Conservation (phyloP, 2,113 vertebrate species). For the Epinephelus fuscoguttatus region DNA sequence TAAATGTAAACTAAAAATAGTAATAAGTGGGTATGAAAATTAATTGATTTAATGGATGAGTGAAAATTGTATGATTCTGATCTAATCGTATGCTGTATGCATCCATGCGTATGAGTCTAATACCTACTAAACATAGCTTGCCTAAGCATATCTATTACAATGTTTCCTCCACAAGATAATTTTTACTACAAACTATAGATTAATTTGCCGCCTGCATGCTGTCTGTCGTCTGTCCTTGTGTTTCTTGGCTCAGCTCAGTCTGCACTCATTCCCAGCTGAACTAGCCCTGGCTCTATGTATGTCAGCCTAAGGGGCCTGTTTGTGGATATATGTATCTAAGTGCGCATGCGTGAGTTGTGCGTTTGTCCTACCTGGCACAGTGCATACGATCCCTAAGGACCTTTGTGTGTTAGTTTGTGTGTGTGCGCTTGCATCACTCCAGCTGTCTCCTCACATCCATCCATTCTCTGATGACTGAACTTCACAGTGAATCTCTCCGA, state of each 20-base stretch:
- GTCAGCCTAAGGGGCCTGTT: slow-evolving; percentile 59
- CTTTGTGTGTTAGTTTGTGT: neutral
- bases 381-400: slow-evolving; percentile 49
- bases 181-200: slow-evolving; percentile 3
- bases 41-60: slow-evolving; percentile 27
- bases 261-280: slow-evolving; percentile 36
- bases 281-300: slow-evolving; percentile 43
- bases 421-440: slow-evolving; percentile 47
- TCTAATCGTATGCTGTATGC: slow-evolving; percentile 12
- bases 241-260: slow-evolving; percentile 49
- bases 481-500: slow-evolving; percentile 47
- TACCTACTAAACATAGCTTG: neutral
- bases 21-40: neutral
- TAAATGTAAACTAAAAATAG: neutral
- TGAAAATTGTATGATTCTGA: slow-evolving; percentile 15
- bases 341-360: slow-evolving; percentile 29
- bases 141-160: neutral
- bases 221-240: slow-evolving; percentile 15
- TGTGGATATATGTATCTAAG: slow-evolving; percentile 20
- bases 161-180: neutral
- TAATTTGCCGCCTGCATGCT: neutral
- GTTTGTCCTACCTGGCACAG: slow-evolving; percentile 68
- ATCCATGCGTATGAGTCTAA: neutral
- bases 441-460: slow-evolving; percentile 73
- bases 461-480: slow-evolving; percentile 60